These are phyloP conservation scores for Euphonia xanthogaster DNA, from an alignment of 2,797 vertebrate species.

Conservation along the genomic window DNA sequence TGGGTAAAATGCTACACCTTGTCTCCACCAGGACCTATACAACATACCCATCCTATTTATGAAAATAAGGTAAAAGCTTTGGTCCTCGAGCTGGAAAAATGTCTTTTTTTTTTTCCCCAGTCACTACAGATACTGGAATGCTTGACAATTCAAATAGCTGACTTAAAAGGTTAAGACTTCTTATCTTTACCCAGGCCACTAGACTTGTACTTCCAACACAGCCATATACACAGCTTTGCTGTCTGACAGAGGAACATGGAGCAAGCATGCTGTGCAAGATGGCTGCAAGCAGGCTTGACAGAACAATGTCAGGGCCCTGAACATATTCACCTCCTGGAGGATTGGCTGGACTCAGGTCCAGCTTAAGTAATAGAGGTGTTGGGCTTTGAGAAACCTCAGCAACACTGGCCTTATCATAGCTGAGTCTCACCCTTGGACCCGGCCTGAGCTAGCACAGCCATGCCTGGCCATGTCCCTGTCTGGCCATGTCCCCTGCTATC, in stretches of 20 bases:
- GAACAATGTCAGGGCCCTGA: not conserved
- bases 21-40: not conserved
- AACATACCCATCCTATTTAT: not conserved
- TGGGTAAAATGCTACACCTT: not conserved
- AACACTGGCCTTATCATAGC: not conserved
- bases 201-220: not conserved
- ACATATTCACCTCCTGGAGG: not conserved
- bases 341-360: not conserved
- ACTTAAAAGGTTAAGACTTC: not conserved
- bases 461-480: not conserved
- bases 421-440: not conserved
- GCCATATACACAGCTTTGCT: not conserved
- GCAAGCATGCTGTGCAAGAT: not conserved
- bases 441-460: not conserved
- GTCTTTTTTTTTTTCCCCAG: not conserved
- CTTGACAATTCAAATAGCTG: not conserved
- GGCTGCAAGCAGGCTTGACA: not conserved
- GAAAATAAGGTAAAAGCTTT: not conserved
- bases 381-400: not conserved
- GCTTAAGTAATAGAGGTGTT: not conserved
- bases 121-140: not conserved
- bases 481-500: not conserved
- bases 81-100: not conserved
- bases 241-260: not conserved
- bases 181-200: not conserved